Percentiles rank a stretch among this genome's conserved stretches.
Evolutionary conservation across 2,113 vertebrate genomes (phyloP).

Genomic region (Sebastes schlegelii): DNA sequence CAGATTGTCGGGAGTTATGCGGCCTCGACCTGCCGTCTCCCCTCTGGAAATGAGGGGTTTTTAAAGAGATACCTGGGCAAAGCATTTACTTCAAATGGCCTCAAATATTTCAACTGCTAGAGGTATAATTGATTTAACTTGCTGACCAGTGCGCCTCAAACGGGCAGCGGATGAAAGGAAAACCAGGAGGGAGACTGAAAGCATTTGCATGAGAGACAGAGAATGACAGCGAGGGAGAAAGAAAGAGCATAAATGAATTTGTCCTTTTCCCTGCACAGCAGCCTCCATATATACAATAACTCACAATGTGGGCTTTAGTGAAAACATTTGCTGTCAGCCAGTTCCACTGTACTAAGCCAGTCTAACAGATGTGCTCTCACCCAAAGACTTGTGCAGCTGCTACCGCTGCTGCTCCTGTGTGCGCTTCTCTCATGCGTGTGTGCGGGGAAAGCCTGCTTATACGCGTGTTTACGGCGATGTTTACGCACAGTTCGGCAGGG

Average conservation of each 20-base stretch:
- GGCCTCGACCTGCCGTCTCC: constrained; percentile 55
- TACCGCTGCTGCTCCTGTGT: constrained; percentile 60
- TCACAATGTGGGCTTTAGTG: constrained; percentile 63
- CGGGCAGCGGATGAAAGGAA: constrained; percentile 30
- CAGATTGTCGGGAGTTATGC: constrained; percentile 37
- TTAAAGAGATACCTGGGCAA: constrained; percentile 53
- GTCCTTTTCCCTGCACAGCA: constrained; percentile 29
- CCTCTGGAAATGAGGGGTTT: constrained; percentile 29
- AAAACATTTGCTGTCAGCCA: constrained; percentile 77
- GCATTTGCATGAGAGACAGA: constrained; percentile 36
- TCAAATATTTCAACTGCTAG: constrained; percentile 50
- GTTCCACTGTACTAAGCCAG: constrained; percentile 64
- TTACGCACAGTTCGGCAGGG: constrained; percentile 46
- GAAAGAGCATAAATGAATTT: constrained; percentile 45
- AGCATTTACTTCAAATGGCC: constrained; percentile 58
- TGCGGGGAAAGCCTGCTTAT: constrained; percentile 31
- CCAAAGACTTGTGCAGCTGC: constrained; percentile 76
- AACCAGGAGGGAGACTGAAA: constrained; percentile 19
- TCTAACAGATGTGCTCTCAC: constrained; percentile 78
- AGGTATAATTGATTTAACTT: constrained; percentile 73
- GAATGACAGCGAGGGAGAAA: constrained; percentile 11
- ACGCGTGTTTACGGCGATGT: constrained; percentile 31
- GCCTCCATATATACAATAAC: constrained; percentile 64
- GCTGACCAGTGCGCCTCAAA: constrained; percentile 16
- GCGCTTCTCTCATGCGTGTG: constrained; percentile 4